A percentile compares a stretch with the other conserved stretches of the same genome.
Evolutionary conservation across 2,888 invertebrate species (phyloP).

Genomic region (Sturmia bella): DNA sequence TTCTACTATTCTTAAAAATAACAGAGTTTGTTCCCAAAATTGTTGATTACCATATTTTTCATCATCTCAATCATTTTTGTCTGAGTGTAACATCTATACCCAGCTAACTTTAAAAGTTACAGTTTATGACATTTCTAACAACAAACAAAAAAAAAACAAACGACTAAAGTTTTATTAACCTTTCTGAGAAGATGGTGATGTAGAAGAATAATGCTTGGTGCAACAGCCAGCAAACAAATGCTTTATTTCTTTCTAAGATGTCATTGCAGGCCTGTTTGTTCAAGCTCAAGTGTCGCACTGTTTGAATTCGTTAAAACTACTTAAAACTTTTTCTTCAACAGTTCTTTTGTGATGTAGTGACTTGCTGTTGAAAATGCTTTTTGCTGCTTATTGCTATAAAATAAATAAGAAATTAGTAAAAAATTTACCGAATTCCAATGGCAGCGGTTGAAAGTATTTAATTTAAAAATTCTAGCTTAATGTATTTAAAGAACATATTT

Average conservation of each 20-base stretch:
- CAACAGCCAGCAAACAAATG: slow-evolving; percentile 15
- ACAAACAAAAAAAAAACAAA: slow-evolving; percentile 25
- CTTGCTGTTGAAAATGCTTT: slow-evolving; percentile 9
- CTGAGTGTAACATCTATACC: slow-evolving; percentile 9
- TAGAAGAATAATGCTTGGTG: slow-evolving; percentile 7
- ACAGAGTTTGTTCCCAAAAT: no score
- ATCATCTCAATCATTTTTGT: no score
- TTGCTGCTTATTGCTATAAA: background rate
- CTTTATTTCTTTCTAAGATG: background rate
- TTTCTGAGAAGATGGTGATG: no score
- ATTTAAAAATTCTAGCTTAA: no score
- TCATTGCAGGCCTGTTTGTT: background rate
- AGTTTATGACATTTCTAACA: slow-evolving; percentile 60
- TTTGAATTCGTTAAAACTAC: slow-evolving; percentile 28
- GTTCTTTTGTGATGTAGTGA: background rate
- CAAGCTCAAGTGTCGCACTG: slow-evolving; percentile 18
- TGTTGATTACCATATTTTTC: no score
- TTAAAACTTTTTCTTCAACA: slow-evolving; percentile 17
- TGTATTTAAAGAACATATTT: no score
- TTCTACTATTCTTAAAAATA: no score
- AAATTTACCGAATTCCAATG: background rate
- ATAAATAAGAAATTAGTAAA: background rate
- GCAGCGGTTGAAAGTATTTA: background rate
- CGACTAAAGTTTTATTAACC: slow-evolving; percentile 43
- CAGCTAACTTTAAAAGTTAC: slow-evolving; percentile 21